Evolutionary conservation across 2,113 vertebrate species (phyloP), one percentile per base, ranked within the genome.

Genomic region (Glaucidium brasilianum): DNA sequence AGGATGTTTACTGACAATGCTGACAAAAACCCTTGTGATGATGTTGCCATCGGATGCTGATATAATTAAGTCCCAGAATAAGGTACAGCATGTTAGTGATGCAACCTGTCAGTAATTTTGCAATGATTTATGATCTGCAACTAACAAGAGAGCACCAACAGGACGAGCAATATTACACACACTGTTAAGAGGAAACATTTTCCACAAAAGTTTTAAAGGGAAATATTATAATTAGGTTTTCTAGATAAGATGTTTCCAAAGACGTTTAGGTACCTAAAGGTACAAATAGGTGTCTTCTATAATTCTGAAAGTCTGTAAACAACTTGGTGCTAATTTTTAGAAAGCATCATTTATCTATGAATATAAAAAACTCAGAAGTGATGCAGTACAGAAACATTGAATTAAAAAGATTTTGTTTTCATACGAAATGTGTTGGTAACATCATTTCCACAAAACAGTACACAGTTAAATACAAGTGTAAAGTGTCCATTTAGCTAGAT

Each of bases 1-100:
- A 2, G 26, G 7, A 52, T 23, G 47, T 4, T 18, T 43, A 15
- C n/a, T 50, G 68, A 69, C 94, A 96, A 82, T 64, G 90, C 90
- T 96, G 90, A 95, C 80, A 93, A 68, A 68, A 25, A 5, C 34
- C 82, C 13, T 82, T 90, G 76, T 5, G 3, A 1, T 37, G 62
- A 43, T 20, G 32, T 15, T 68, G 72, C 81, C 69, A 58, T 62
- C 0, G 5, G 52, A 66, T 96, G 81, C 45, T 75, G 59, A 84
- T 95, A 88, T 87, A 96, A 96, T 96, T 86, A 96, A 93, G 85
- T 67, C 78, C 72, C 89, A 91, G 91, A 93, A 67, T 32, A 43
- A 74, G 64, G 75, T 73, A 5, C 50, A 86, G 27, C 29, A 3
- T 55, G 64, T 50, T 79, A 43, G 72, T 45, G 72, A 72, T 81